Conservation (phyloP, 2,888 invertebrate species). For the Chaitophorus viminalis region DNA sequence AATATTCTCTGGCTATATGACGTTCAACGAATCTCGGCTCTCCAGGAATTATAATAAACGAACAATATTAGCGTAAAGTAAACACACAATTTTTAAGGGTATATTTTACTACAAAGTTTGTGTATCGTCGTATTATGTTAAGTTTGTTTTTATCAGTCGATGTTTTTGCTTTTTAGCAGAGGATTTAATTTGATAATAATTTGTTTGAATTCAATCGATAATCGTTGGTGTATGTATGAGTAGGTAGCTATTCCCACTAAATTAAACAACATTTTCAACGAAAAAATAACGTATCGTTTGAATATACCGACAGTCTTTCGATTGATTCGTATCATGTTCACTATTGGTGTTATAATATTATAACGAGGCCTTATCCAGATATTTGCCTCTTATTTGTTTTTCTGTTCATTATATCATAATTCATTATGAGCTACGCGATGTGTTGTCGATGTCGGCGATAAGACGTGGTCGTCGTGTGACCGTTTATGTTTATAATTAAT, state of each 20-base stretch:
- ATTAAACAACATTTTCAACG: too few relatives aligned
- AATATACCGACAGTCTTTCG: not conserved
- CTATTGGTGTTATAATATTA: not conserved
- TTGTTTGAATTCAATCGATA: too few relatives aligned
- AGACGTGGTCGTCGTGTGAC: not conserved
- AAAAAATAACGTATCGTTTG: too few relatives aligned
- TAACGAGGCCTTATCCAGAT: not conserved
- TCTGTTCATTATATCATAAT: not conserved
- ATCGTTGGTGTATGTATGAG: too few relatives aligned
- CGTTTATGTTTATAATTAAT: too few relatives aligned
- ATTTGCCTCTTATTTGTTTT: not conserved
- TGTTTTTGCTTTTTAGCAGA: too few relatives aligned
- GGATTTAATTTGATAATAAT: too few relatives aligned
- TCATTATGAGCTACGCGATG: not conserved
- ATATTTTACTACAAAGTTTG: too few relatives aligned
- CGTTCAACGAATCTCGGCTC: not conserved
- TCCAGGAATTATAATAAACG: not conserved
- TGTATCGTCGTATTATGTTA: too few relatives aligned
- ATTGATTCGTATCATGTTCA: not conserved
- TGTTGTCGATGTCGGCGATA: constrained; percentile 1
- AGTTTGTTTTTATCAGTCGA: too few relatives aligned
- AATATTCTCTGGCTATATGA: not conserved
- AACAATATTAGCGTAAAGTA: not conserved
- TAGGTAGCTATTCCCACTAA: too few relatives aligned
- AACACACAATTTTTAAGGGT: not conserved